Conservation (phyloP, 2,797 vertebrate genomes). For the Lagocephalus sceleratus region DNA sequence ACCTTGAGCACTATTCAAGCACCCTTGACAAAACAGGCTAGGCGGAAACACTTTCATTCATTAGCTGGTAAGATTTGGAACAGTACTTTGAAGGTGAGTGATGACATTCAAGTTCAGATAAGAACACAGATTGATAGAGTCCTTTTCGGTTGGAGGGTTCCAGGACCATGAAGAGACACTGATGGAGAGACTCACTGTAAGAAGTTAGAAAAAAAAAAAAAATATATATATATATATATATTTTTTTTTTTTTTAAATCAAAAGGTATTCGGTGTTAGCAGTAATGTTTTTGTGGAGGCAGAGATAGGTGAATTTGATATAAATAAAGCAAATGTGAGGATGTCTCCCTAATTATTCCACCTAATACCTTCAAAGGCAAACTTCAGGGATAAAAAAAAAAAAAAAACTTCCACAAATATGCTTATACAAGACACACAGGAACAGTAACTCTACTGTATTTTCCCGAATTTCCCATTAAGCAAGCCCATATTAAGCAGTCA, state of each 20-base stretch:
- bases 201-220: not conserved
- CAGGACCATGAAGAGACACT: slow-evolving; percentile 16
- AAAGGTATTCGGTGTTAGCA: slow-evolving; percentile 9
- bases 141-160: slow-evolving; percentile 12
- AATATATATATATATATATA: too few relatives aligned
- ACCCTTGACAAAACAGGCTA: not conserved
- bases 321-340: slow-evolving; percentile 66
- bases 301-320: slow-evolving; percentile 42
- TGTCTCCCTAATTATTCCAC: slow-evolving; percentile 54
- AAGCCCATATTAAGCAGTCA: not conserved
- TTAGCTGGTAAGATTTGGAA: slow-evolving; percentile 10
- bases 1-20: not conserved
- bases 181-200: slow-evolving; percentile 2
- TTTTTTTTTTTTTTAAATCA: too few relatives aligned
- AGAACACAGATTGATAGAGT: slow-evolving; percentile 9
- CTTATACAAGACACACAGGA: slow-evolving; percentile 1
- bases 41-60: not conserved
- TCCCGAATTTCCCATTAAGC: not conserved
- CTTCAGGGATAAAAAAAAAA: slow-evolving; percentile 42
- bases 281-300: slow-evolving; percentile 34
- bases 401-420: slow-evolving; percentile 24
- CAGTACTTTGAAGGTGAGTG: not conserved
- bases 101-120: slow-evolving; percentile 5
- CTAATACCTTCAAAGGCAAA: slow-evolving; percentile 56
- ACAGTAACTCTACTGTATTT: not conserved